Base-by-base conservation (phyloP, 1,140 invertebrate species). In the Macrosteles quadrilineatus region DNA sequence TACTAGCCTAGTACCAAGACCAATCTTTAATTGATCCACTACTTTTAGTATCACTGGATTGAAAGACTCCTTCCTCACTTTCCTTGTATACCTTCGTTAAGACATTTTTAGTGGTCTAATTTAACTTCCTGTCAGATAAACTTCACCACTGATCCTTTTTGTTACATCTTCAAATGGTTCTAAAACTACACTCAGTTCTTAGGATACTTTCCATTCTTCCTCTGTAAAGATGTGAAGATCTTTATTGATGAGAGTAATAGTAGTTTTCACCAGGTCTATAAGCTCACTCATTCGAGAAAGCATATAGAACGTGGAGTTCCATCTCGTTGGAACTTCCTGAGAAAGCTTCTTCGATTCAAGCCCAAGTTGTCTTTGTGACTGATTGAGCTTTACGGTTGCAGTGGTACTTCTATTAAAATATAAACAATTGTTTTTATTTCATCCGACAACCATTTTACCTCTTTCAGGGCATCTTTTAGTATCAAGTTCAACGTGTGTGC, bases 231-330 rank as follows among this genome's bases (percentile, higher is more conserved):
- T 64, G 75, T 74, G 45, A 47, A 76, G 66, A 71, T 73, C 73
- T 79, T 74, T 27, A 75, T 73, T 70, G 75, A 66, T 12, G 78
- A 64, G 23, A 79, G 77, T 29, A 75, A 59, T 69, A 73, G 79
- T 0, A 81, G 25, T 30, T n/a, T n/a, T n/a, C n/a, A n/a, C n/a
- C n/a, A n/a, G n/a, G n/a, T 55, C 45, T 78, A 31, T 17, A 31
- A 65, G 32, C 40, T 23, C 74, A 11, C 79, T 50, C 75, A 81
- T 81, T 70, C 79, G 68, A 68, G 76, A 45, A 0, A 79, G 70
- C 79, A 80, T 80, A 66, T 80, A 77, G 65, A 74, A 80, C 0
- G 76, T 78, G 40, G 74, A 76, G 64, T 81, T 80, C 79, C 76
- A 81, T 1, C 77, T 32, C 0, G 78, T 80, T 2, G 63, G 31